Evolutionary conservation across 2,888 invertebrate genomes (phyloP), one percentile per base, ranked within the genome.

Genomic region (Drosophila paramelanica): DNA sequence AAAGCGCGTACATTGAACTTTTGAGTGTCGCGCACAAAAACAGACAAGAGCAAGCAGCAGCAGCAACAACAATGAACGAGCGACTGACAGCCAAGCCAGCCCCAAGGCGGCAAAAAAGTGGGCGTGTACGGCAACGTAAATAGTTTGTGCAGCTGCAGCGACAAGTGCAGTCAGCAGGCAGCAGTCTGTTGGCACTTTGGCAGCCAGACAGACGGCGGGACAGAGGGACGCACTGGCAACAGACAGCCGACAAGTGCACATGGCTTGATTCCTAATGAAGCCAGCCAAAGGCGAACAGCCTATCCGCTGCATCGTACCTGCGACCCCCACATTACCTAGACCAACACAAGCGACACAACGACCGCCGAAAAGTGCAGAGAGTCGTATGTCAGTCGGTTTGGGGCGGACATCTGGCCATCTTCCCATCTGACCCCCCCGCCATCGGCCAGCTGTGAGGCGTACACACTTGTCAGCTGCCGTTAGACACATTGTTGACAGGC

Each of bases 391-490:
- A 31, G 45, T 36, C 43, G n/a, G 36, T 6, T 14, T 20, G 31
- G 6, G 33, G 36, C 27, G 51, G 51, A 64, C 42, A 59, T 67
- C 36, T 11, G 36, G 13, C 36, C 31, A 31, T 31, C 31, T 31
- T 7, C 73, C 72, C 73, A 81, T 76, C 76, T 83, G 81, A 23
- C 23, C 52, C 70, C 52, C 27, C 23, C 4, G 23, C 23, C 65
- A 47, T 17, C 49, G 55, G 79, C 72, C 83, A 80, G 76, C 79
- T 84, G 85, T 59, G 72, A 77, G 85, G 85, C 85, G 88, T 80
- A 75, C 79, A 79, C 88, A 85, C 80, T 87, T 87, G 87, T 87
- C 85, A 85, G 82, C 75, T 75, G 81, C 71, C 75, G 77, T 71
- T 81, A 81, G 84, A 79, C 79, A 79, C 81, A 79, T 69, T 84